Conservation (phyloP, 2,888 invertebrate genomes). For the Andrena dorsata region DNA sequence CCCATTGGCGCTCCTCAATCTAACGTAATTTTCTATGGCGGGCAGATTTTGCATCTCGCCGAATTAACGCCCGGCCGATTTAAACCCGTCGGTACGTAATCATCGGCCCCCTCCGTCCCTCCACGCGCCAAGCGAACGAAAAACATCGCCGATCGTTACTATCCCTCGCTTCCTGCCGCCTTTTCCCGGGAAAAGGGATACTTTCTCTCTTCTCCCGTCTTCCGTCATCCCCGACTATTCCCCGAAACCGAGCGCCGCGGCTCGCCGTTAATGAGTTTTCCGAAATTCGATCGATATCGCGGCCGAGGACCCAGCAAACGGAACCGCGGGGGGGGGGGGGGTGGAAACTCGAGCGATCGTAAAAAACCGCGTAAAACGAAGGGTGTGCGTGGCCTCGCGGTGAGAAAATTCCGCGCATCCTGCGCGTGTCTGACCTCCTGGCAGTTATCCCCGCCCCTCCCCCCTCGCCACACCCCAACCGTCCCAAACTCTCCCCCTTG, state of each 20-base stretch:
- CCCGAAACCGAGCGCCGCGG: neutral
- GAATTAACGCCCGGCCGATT: neutral
- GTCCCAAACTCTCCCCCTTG: constrained; percentile 22
- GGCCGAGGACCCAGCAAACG: constrained; percentile 13
- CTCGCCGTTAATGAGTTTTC: constrained; percentile 23
- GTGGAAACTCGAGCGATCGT: constrained; percentile 56
- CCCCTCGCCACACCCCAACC: neutral
- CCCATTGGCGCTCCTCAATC: constrained; percentile 31
- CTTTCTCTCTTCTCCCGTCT: too few species aligned
- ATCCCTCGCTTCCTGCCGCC: too few species aligned
- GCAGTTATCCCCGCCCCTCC: constrained; percentile 42
- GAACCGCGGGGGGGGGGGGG: constrained; percentile 45
- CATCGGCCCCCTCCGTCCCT: neutral
- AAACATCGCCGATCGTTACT: neutral
- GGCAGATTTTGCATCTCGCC: constrained; percentile 2
- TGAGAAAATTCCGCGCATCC: constrained; percentile 69
- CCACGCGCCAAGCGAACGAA: neutral
- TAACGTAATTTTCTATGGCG: constrained; percentile 38
- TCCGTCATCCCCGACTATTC: neutral
- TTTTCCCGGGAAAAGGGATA: too few species aligned
- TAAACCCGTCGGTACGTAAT: neutral
- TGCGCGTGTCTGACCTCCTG: constrained; percentile 78
- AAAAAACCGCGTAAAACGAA: constrained; percentile 50
- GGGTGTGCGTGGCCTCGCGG: constrained; percentile 68
- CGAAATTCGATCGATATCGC: constrained; percentile 1